Base-by-base conservation (phyloP, 2,797 vertebrate species). In the Philypnodon macrostomus region DNA sequence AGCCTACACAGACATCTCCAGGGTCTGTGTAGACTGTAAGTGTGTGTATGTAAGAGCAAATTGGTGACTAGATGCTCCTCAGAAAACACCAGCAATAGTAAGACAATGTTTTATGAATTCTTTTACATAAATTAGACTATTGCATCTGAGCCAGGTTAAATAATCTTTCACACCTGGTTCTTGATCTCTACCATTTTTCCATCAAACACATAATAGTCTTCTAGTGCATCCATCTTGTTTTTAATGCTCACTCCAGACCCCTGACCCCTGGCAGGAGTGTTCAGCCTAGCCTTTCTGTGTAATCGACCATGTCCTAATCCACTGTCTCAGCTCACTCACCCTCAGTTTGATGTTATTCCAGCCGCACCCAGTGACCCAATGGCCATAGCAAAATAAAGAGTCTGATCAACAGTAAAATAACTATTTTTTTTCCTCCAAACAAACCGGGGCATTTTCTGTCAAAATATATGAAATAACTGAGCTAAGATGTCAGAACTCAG, bases 281-380 rank as follows among this genome's bases (percentile, higher is more conserved):
- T 60, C 44, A 57, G 36, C 21, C 63, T 29, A 39, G 44, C 51
- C 58, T 56, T 44, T 69, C 47, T 70, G 56, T 74, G 63, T 70
- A 80, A 80, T 76, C 55, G 69, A 53, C 64, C 64, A 31, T 67
- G 47, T 54, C 62, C 60, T 83, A 77, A 72, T 72, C 73, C 72
- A 58, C 54, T 50, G 49, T 73, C 59, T 72, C 70, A 56, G 44
- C 50, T 66, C 70, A 21, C 67, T 53, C 48, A 23, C 46, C 53
- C 53, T 64, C 65, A 73, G 74, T 82, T 84, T 79, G 67, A 80
- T 79, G 74, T 81, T 82, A 68, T 79, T 85, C 66, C 74, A 82
- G 58, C 64, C 63, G 67, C 79, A 73, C 80, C 80, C 84, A 73
- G 32, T 71, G 75, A 78, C 72, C 76, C 66, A 41, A 59, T 67